Percentiles rank a stretch among this genome's conserved stretches.
These are phyloP conservation scores for Chondrilla cf. caribensis DNA, from an alignment of 37 sponge, comb jelly and placozoan genomes.

Conservation along the genomic window DNA sequence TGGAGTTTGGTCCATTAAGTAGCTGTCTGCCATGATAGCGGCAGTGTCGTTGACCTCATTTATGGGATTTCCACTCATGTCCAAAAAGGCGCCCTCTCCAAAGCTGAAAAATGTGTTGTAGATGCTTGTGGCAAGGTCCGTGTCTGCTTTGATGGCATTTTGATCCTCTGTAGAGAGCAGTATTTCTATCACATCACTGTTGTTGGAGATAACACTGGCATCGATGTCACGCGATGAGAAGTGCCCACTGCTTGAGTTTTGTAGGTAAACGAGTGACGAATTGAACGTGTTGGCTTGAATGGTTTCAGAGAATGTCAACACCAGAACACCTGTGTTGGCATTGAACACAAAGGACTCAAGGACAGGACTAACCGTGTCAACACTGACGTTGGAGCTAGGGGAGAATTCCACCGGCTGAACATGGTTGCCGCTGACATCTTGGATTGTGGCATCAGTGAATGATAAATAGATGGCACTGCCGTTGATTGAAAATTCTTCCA, in stretches of 20 bases:
- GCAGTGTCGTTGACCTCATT: neutral
- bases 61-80: conserved; percentile 59
- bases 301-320: conserved; percentile 79
- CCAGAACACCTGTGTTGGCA: conserved; percentile 44
- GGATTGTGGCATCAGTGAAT: conserved; percentile 32
- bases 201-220: conserved; percentile 26
- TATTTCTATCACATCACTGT: conserved; percentile 28
- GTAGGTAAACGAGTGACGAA: conserved; percentile 45
- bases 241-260: conserved; percentile 34
- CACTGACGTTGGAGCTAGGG: conserved; percentile 10
- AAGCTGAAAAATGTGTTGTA: conserved; percentile 49
- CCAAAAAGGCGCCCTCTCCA: conserved; percentile 29
- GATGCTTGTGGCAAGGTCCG: conserved; percentile 35
- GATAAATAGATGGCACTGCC: conserved; percentile 48
- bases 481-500: conserved; percentile 53
- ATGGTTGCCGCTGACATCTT: conserved; percentile 29
- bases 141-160: conserved; percentile 49
- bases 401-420: conserved; percentile 15
- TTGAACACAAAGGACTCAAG: conserved; percentile 67
- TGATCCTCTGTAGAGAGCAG: conserved; percentile 43
- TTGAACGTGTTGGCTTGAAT: conserved; percentile 60
- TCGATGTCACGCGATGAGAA: conserved; percentile 49
- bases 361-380: conserved; percentile 48
- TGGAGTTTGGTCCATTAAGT: conserved; percentile 31
- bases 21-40: conserved; percentile 45